A percentile compares a stretch with the other conserved stretches of the same genome.
Conservation (phyloP, 2,888 invertebrate species). For the Chrysolina haemoptera region DNA sequence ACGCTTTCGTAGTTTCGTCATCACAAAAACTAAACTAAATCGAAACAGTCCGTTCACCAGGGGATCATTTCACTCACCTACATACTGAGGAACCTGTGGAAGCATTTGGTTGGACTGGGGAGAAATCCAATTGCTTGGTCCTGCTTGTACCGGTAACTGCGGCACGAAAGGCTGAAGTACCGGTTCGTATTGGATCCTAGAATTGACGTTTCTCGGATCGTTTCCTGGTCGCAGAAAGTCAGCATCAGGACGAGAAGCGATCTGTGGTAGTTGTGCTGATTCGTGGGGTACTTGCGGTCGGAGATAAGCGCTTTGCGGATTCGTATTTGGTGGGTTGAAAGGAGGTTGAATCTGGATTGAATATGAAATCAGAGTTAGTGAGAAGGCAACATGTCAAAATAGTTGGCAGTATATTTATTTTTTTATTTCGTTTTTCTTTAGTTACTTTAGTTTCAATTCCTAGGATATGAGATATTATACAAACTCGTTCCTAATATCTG, state of each 20-base stretch:
- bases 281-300: conserved; percentile 40
- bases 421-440: too few species aligned
- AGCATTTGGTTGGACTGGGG: conserved; percentile 63
- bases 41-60: too few species aligned
- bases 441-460: too few species aligned
- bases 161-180: conserved; percentile 50
- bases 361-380: background rate
- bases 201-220: conserved; percentile 52
- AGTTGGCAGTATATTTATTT: too few species aligned
- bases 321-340: conserved; percentile 28
- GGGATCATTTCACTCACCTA: conserved; percentile 53
- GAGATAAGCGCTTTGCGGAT: conserved; percentile 29
- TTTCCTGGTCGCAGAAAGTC: conserved; percentile 59
- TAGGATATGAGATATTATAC: too few species aligned
- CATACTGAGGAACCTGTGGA: conserved; percentile 61
- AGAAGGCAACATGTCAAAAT: too few species aligned
- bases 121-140: conserved; percentile 58
- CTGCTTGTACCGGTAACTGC: conserved; percentile 46
- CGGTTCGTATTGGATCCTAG: conserved; percentile 48
- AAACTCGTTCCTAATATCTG: too few species aligned
- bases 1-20: too few species aligned
- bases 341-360: conserved; percentile 23
- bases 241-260: conserved; percentile 42
- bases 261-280: conserved; percentile 37
- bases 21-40: too few species aligned